A percentile compares a stretch with the other conserved stretches of the same genome.
Evolutionary conservation across 2,888 invertebrate species (phyloP).

Genomic region (Melolontha melolontha): DNA sequence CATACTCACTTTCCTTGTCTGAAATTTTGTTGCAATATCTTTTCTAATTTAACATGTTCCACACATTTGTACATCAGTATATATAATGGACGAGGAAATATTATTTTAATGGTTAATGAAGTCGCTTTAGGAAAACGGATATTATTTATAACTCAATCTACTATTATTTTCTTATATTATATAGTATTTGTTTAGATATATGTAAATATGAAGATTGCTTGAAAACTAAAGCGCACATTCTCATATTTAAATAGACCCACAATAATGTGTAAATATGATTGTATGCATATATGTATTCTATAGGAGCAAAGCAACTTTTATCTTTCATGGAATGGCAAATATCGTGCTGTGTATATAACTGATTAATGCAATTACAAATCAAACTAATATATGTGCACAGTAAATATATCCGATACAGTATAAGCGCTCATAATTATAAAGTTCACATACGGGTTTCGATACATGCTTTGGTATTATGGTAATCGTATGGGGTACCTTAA

Average conservation of each 20-base stretch:
- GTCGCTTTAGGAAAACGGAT: too few species aligned
- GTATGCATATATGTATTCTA: not conserved
- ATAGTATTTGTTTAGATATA: too few species aligned
- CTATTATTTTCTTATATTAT: too few species aligned
- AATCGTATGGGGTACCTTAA: conserved; percentile 11
- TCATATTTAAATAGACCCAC: conserved; percentile 10
- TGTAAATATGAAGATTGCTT: too few species aligned
- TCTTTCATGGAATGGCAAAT: conserved; percentile 18
- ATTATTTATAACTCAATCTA: too few species aligned
- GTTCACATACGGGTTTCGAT: conserved; percentile 14
- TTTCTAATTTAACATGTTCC: too few species aligned
- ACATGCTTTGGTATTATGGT: not conserved
- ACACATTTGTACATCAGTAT: too few species aligned
- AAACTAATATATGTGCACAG: conserved; percentile 36
- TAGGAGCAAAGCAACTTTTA: conserved; percentile 15
- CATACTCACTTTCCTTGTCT: too few species aligned
- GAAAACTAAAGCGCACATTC: too few species aligned
- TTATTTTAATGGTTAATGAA: too few species aligned
- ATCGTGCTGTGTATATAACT: conserved; percentile 19
- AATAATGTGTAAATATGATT: not conserved
- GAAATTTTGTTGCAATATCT: too few species aligned
- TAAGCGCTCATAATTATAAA: conserved; percentile 16
- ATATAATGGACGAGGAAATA: too few species aligned
- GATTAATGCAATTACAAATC: conserved; percentile 37
- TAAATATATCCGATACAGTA: conserved; percentile 30